Evolutionary conservation across 2,888 invertebrate genomes (phyloP), one percentile per base, ranked within the genome.

Genomic region (Panzeria rudis): DNA sequence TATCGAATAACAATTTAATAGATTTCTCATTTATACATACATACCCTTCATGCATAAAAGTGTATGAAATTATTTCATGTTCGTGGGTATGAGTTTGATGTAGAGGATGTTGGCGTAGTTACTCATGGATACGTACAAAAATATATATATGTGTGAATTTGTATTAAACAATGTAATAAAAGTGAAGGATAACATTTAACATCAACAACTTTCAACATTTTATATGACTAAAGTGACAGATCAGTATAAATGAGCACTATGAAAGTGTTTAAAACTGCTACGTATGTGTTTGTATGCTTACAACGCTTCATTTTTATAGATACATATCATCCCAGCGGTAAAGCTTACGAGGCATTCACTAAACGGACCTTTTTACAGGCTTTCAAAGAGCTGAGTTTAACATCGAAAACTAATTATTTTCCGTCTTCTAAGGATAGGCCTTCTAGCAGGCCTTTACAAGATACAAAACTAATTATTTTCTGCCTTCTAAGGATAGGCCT

Each of bases 121-220:
- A 35, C 8, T 11, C 23, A 35, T 35, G 20, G 61, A 20, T 29
- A 32, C 6, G 20, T 44, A 38, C 38, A 54, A n/a, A 41, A 11
- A 35, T 35, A 35, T 69, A 7, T 23, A 3, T 41, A 5, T 38
- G 25, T 56, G 17, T 61, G 23, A 13, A 11, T 61, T 20, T 47
- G 9, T 50, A 3, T 73, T 59, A 20, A 72, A 59, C 44, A 59
- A 32, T 77, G 17, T 50, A 52, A 72, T 56, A 20, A 56, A 72
- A 64, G 64, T 79, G 72, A 79, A 79, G 64, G 72, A 79, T 56
- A 72, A 56, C 54, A 72, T 64, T 72, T 25, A 9, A 29, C 56
- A 56, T 56, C 29, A 56, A n/a, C 59, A 35, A 66, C 7, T 66
- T 73, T 66, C 35, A 68, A 76, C 64, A 44, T 68, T 56, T 77